Evolutionary conservation across 2,888 invertebrate genomes (phyloP).

Genomic region (Chymomyza amoena): DNA sequence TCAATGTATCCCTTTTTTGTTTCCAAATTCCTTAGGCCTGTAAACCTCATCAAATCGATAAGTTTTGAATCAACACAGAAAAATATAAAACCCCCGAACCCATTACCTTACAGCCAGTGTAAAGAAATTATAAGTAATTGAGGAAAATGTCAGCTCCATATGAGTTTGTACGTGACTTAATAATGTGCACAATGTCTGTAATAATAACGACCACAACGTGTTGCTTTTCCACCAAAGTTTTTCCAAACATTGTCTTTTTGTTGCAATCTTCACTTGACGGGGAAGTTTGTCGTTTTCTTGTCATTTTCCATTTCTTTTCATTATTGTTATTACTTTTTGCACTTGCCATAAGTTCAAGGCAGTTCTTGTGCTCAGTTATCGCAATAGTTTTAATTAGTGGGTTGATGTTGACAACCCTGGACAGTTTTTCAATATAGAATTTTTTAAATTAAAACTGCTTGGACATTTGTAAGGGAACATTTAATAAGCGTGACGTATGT

Average conservation of each 20-base stretch:
- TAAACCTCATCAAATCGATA: neutral
- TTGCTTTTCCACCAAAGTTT: conserved; percentile 24
- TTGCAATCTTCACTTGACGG: neutral
- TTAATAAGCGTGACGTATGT: neutral
- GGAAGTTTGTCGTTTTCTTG: conserved; percentile 16
- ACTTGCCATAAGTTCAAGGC: conserved; percentile 7
- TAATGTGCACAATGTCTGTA: conserved; percentile 54
- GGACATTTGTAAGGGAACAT: neutral
- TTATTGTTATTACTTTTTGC: conserved; percentile 38
- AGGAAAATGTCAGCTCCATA: conserved; percentile 70
- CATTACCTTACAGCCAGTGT: neutral
- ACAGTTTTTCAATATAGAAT: neutral
- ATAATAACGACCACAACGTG: conserved; percentile 57
- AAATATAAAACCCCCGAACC: neutral
- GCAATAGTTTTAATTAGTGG: conserved; percentile 45
- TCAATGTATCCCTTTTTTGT: too few relatives aligned
- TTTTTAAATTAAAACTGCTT: neutral
- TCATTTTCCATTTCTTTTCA: conserved; percentile 56
- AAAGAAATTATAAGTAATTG: conserved; percentile 63
- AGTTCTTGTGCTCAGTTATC: conserved; percentile 23
- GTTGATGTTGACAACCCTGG: conserved; percentile 1
- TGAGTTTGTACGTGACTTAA: conserved; percentile 66
- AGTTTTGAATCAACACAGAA: neutral
- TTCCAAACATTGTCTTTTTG: conserved; percentile 23
- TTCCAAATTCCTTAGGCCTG: neutral